Evolutionary conservation across 2,888 invertebrate species (phyloP).

Genomic region (Iphiclides podalirius): DNA sequence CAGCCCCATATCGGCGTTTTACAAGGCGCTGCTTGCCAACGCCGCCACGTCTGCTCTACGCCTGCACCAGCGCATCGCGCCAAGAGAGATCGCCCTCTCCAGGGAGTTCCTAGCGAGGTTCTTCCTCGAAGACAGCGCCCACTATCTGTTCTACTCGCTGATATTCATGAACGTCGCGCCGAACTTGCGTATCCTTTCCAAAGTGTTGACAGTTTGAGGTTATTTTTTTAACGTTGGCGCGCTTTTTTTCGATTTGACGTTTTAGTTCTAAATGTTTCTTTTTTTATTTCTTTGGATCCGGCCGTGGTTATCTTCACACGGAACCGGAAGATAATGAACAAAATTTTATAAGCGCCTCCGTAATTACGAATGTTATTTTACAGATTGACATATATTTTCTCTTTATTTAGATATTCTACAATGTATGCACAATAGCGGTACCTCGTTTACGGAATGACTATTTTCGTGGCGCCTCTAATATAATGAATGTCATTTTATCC

Average conservation of each 20-base stretch:
- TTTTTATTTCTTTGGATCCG: too few species aligned
- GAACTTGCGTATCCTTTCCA: conserved; percentile 90
- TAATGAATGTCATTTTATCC: not conserved
- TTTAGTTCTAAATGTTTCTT: too few species aligned
- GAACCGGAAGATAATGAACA: too few species aligned
- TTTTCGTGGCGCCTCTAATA: not conserved
- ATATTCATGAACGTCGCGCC: conserved; percentile 96
- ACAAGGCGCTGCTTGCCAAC: conserved; percentile 94
- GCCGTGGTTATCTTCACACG: too few species aligned
- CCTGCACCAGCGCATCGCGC: conserved; percentile 95
- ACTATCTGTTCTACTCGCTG: conserved; percentile 96
- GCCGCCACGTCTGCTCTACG: conserved; percentile 97
- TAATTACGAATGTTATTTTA: too few species aligned
- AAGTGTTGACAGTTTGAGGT: not conserved
- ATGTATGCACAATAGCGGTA: too few species aligned
- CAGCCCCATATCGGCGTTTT: conserved; percentile 85
- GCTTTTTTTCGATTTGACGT: not conserved
- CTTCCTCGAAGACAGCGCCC: conserved; percentile 95
- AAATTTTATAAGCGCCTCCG: too few species aligned
- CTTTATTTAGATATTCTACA: too few species aligned
- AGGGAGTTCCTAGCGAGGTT: conserved; percentile 90
- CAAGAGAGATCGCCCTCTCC: conserved; percentile 85
- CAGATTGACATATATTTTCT: too few species aligned
- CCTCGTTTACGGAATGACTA: too few species aligned
- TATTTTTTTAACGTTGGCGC: not conserved